These are phyloP conservation scores for Chrysolina oricalcia DNA, from an alignment of 2,888 invertebrate genomes.

Conservation along the genomic window DNA sequence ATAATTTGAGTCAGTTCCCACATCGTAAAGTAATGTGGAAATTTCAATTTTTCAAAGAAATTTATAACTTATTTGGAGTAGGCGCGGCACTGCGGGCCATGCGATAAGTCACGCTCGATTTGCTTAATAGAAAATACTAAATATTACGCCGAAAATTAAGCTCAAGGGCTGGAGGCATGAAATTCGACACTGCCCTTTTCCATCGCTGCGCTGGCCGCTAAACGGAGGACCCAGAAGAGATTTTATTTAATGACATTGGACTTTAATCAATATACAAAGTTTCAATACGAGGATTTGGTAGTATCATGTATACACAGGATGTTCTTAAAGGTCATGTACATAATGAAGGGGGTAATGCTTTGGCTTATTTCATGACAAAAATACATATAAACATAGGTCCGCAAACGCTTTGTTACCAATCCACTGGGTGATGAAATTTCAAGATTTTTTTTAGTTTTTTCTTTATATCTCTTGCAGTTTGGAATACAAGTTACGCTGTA, in stretches of 20 bases:
- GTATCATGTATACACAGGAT: no score
- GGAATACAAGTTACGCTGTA: no score
- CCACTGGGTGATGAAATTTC: no score
- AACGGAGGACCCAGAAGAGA: not conserved
- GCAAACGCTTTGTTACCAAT: no score
- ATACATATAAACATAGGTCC: no score
- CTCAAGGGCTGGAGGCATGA: slow-evolving; percentile 17
- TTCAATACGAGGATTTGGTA: no score
- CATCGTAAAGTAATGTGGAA: slow-evolving; percentile 70
- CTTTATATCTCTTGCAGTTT: no score
- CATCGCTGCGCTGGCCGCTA: not conserved
- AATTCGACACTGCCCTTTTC: slow-evolving; percentile 14
- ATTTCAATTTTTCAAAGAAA: slow-evolving; percentile 60
- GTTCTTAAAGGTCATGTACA: no score
- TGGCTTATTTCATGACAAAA: no score
- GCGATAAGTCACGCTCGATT: slow-evolving; percentile 61
- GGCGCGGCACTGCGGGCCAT: slow-evolving; percentile 63
- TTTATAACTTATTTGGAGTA: slow-evolving; percentile 70
- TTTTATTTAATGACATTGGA: slow-evolving; percentile 5
- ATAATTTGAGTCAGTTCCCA: slow-evolving; percentile 68
- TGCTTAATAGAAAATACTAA: slow-evolving; percentile 47
- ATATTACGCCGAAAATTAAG: slow-evolving; percentile 16
- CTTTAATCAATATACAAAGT: no score
- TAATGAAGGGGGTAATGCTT: no score
- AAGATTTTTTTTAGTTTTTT: no score